phyloP scores from a whole-genome alignment of 2,888 invertebrate genomes.

The Schizaphis graminum region DNA sequence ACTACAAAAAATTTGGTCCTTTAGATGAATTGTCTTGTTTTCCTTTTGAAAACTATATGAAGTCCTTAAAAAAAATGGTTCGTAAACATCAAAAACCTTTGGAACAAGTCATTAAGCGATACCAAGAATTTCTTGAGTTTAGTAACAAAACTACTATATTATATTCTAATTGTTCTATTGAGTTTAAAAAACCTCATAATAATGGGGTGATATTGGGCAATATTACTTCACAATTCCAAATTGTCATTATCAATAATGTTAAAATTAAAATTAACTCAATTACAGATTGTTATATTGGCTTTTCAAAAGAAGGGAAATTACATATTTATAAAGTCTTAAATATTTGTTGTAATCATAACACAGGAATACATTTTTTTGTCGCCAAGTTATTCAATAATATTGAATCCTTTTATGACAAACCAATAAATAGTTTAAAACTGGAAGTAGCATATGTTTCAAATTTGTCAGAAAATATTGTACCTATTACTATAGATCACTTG shows the following conservation, averaged over 20 bases:
- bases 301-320: background rate
- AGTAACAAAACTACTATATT: too few species aligned
- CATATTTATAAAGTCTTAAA: background rate
- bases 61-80: slow-evolving; percentile 12
- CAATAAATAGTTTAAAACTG: background rate
- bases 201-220: background rate
- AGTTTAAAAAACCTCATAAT: background rate
- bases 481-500: background rate
- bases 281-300: background rate
- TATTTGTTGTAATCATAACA: background rate
- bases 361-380: background rate
- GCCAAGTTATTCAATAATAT: too few species aligned
- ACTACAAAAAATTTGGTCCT: background rate
- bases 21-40: background rate
- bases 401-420: too few species aligned
- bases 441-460: background rate
- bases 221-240: background rate
- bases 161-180: too few species aligned
- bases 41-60: background rate
- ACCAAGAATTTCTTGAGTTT: background rate
- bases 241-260: background rate
- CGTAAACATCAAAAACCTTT: slow-evolving; percentile 2
- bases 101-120: background rate
- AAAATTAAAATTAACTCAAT: background rate
- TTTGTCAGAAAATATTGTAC: background rate